Evolutionary conservation across 2,888 invertebrate genomes (phyloP), one percentile per base, ranked within the genome.

Genomic region (Melangyna quadrimaculata): DNA sequence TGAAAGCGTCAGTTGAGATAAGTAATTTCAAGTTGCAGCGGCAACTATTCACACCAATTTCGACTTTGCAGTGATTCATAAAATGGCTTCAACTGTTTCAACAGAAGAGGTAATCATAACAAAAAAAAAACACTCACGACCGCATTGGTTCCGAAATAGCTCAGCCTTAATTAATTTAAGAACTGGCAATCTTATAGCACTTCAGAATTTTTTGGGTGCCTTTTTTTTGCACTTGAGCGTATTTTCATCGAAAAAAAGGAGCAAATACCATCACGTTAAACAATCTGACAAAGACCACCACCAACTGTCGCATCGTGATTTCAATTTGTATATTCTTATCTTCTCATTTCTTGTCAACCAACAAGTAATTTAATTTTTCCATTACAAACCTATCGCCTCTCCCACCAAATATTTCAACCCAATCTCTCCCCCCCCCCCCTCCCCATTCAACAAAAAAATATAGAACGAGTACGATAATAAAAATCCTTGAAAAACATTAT

Each of bases 241-340:
- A 24, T 19, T 22, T 32, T 14, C 57, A 32, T 32, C 32, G 7
- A 27, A 3, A 29, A n/a, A 51, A 51, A 32, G 4, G 5, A 22
- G 14, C 14, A 0, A 7, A 51, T 7, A 14, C 24, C 7, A 51
- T 17, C 9, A 32, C 59, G 9, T 63, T 43, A 2, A 63, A 22
- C 19, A 72, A 65, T 65, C 48, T 57, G 65, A 65, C 63, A 78
- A 29, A 29, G 43, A 51, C 32, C 67, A 22, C 61, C 71, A 24
- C 32, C 69, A 75, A 80, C 75, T 75, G 75, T 80, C 70, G 24
- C 75, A 45, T 65, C 19, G 12, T 45, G 45, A 70, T 75, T 63
- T 80, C 70, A 70, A 80, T 80, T 75, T 75, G 37, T 63, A 32
- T 70, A 61, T 70, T 70, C 29, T 53, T 63, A 37, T 74, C 53